Evolutionary conservation across 2,888 invertebrate genomes (phyloP).

Genomic region (Apamea epomidion): DNA sequence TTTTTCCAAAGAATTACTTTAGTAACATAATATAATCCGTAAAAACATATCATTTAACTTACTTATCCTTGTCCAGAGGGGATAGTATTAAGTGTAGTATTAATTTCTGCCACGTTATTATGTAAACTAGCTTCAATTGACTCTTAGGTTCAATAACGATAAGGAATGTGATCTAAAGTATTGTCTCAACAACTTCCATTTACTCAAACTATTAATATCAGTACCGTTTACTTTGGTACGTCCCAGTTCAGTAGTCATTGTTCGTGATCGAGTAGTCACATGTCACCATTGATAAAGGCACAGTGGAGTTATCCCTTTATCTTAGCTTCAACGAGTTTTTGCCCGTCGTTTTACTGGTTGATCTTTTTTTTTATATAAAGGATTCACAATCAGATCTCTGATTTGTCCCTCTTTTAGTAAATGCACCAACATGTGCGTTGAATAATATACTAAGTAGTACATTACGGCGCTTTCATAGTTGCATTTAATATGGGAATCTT

Average conservation of each 20-base stretch:
- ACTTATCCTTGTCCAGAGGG: conserved; percentile 2
- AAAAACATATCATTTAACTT: not conserved
- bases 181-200: conserved; percentile 55
- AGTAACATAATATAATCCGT: not conserved
- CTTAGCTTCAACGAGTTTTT: conserved; percentile 39
- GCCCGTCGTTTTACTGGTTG: conserved; percentile 40
- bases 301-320: conserved; percentile 58
- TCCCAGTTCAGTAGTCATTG: conserved; percentile 51
- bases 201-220: conserved; percentile 52
- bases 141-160: conserved; percentile 24
- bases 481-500: conserved; percentile 62
- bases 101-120: conserved; percentile 5
- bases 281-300: conserved; percentile 61
- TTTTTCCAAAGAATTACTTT: not conserved
- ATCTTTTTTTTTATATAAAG: conserved; percentile 35
- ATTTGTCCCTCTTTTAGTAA: conserved; percentile 60
- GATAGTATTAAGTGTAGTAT: not conserved
- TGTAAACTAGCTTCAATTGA: conserved; percentile 34
- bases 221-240: conserved; percentile 48
- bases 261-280: conserved; percentile 53
- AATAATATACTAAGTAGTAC: conserved; percentile 64
- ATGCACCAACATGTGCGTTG: conserved; percentile 76
- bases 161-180: conserved; percentile 33
- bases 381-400: conserved; percentile 50
- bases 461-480: conserved; percentile 63